phyloP scores from a whole-genome alignment of 1,140 invertebrate genomes.

The Acromyrmex heyeri region DNA sequence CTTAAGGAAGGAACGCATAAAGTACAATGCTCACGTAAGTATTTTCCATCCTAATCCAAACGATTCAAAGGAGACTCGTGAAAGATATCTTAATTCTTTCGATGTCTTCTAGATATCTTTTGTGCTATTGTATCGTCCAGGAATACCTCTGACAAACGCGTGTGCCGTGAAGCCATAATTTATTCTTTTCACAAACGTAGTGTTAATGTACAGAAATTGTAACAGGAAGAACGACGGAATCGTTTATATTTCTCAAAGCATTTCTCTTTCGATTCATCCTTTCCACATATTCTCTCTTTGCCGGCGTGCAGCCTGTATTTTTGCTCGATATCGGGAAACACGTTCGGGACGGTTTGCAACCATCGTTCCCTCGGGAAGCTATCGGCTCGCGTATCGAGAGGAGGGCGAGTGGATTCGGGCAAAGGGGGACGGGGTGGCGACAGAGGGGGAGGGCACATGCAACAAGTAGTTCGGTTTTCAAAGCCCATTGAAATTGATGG shows the following conservation, averaged over 20 bases:
- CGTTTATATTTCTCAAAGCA: slow-evolving; percentile 56
- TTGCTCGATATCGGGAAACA: slow-evolving; percentile 76
- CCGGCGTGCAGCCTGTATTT: slow-evolving; percentile 47
- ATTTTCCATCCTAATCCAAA: slow-evolving; percentile 9
- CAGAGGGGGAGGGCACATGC: slow-evolving; percentile 80
- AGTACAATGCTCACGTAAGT: not conserved
- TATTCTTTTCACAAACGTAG: slow-evolving; percentile 20
- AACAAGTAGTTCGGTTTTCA: slow-evolving; percentile 88
- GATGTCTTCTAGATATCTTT: not conserved
- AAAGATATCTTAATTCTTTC: not conserved
- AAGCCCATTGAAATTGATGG: slow-evolving; percentile 88
- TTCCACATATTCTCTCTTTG: slow-evolving; percentile 33
- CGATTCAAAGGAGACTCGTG: not conserved
- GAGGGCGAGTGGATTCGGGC: slow-evolving; percentile 81
- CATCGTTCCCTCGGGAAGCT: slow-evolving; percentile 86
- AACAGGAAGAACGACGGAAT: slow-evolving; percentile 18
- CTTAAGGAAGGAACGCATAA: not conserved
- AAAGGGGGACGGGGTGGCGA: slow-evolving; percentile 63
- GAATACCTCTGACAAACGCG: not conserved
- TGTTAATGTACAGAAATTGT: slow-evolving; percentile 37
- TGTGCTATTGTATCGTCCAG: not conserved
- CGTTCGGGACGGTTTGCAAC: slow-evolving; percentile 81
- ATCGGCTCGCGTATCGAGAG: slow-evolving; percentile 87
- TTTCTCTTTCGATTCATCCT: slow-evolving; percentile 7
- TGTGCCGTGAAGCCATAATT: not conserved